Evolutionary conservation across 2,797 vertebrate genomes (phyloP), one percentile per base, ranked within the genome.

Genomic region (Esox masquinongy): DNA sequence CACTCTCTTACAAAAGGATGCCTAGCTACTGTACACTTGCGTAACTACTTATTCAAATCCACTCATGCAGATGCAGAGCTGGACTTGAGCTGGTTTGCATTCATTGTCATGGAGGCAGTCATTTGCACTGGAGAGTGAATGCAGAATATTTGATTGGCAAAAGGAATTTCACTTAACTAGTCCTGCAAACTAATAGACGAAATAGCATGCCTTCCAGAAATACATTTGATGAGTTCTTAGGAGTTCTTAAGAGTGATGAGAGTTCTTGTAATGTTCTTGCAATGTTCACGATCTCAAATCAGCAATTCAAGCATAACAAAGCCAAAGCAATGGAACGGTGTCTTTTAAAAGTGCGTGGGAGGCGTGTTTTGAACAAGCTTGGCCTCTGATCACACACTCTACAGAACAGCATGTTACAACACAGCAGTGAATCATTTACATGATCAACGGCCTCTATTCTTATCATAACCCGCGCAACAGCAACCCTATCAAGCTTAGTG

Each of bases 41-140:
- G 19, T 80, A 83, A 90, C 76, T 1, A 1, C 24, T 59, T 78
- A 47, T 69, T 78, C 31, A 74, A 59, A 22, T 51, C 56, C 83
- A 68, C 68, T 74, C 70, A 51, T 69, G 72, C 82, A 59, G 5
- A 75, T 39, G 7, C 77, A 24, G 47, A 16, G 36, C 79, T 4
- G 19, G 66, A 50, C 56, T 61, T n/a, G n/a, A n/a, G n/a, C 56
- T 24, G 22, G 56, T 19, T n/a, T 56, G 53, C n/a, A 50, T 16
- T 0, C 80, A 75, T 29, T 26, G 75, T 75, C 34, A n/a, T 11
- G 7, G 71, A 12, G 64, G 39, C 56, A 12, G 1, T 81, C 76
- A 72, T 78, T 78, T 70, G 73, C 73, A 63, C 34, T 17, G 74
- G 5, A 22, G 16, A 69, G 67, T 24, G 50, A 56, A 31, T 50